These are phyloP conservation scores for Brenthis hecate DNA, from an alignment of 2,888 invertebrate genomes.

Conservation along the genomic window DNA sequence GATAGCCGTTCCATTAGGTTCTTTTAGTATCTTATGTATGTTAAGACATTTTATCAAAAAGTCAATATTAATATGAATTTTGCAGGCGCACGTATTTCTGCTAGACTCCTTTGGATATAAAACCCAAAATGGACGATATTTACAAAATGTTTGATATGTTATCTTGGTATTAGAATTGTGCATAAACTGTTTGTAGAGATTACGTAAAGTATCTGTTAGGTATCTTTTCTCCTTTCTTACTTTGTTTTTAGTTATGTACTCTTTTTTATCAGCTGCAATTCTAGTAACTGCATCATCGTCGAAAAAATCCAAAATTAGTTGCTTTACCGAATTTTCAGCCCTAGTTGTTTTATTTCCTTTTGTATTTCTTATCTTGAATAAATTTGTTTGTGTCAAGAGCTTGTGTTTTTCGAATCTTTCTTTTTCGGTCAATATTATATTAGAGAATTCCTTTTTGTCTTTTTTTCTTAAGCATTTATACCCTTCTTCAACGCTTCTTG, in stretches of 20 bases:
- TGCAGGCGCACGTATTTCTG: conserved; percentile 36
- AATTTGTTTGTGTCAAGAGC: not conserved
- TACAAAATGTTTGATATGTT: conserved; percentile 36
- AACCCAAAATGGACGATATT: conserved; percentile 38
- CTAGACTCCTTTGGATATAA: conserved; percentile 30
- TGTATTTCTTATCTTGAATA: conserved; percentile 6
- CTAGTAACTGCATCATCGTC: conserved; percentile 31
- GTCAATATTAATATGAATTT: conserved; percentile 36
- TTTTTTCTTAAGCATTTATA: conserved; percentile 2
- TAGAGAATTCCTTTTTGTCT: not conserved
- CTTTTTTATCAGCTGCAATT: conserved; percentile 34
- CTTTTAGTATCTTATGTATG: conserved; percentile 31
- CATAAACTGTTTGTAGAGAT: conserved; percentile 32
- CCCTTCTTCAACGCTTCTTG: not conserved
- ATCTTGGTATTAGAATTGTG: conserved; percentile 3
- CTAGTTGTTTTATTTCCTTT: not conserved
- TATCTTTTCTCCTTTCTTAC: conserved; percentile 32
- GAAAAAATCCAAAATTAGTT: conserved; percentile 35
- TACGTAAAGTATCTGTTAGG: conserved; percentile 29
- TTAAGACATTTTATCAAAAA: conserved; percentile 30
- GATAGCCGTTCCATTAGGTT: conserved; percentile 29
- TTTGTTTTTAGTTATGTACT: conserved; percentile 29
- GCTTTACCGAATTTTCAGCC: conserved; percentile 8
- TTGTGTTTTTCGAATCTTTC: conserved; percentile 10
- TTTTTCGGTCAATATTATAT: conserved; percentile 3